Percentiles rank a stretch among this genome's conserved stretches.
Conservation (phyloP, 2,113 vertebrate species). For the Onychostruthus taczanowskii region DNA sequence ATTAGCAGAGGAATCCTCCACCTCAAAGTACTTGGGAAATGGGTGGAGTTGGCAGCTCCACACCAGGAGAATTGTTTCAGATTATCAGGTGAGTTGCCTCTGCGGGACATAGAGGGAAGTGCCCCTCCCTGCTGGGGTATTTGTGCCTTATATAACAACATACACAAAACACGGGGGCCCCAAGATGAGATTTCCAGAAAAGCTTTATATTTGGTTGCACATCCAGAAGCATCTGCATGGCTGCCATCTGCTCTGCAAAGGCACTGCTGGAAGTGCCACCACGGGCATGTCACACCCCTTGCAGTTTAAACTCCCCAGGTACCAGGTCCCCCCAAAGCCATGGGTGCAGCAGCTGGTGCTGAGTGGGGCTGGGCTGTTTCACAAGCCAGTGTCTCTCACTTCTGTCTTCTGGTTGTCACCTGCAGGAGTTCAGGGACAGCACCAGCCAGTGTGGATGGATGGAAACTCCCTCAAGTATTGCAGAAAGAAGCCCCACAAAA, state of each 20-base stretch:
- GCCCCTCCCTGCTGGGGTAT: neutral
- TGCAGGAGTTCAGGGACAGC: neutral
- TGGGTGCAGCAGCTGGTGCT: neutral
- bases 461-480: neutral
- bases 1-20: constrained; percentile 44
- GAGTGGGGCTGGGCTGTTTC: neutral
- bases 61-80: neutral
- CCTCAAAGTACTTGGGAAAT: constrained; percentile 61
- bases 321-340: accelerated
- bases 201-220: neutral
- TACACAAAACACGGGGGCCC: neutral
- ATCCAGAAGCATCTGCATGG: neutral
- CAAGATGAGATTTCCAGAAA: neutral
- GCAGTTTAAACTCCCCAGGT: neutral
- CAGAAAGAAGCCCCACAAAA: neutral
- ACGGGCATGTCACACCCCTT: neutral
- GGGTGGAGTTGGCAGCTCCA: constrained; percentile 54
- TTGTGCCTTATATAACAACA: neutral
- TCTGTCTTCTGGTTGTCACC: neutral
- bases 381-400: neutral
- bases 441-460: neutral
- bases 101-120: neutral
- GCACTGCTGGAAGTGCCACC: neutral
- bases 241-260: neutral
- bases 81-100: constrained; percentile 52